Evolutionary conservation across 1,140 invertebrate genomes (phyloP).

Genomic region (Drosophila ercepeae): DNA sequence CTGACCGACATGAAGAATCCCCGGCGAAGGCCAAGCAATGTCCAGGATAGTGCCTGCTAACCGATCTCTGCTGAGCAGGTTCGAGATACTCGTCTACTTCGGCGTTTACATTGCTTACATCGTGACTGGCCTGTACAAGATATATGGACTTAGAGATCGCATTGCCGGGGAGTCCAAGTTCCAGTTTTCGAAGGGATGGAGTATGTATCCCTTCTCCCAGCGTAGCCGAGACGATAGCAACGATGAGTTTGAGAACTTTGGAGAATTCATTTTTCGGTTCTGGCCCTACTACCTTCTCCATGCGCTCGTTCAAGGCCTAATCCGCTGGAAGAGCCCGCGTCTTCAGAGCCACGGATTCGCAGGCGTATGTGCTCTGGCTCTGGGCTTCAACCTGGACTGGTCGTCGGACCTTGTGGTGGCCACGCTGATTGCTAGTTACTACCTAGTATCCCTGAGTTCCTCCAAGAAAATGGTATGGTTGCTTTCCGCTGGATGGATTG

Average conservation of each 20-base stretch:
- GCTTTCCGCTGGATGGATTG: slow-evolving; percentile 56
- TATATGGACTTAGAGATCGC: slow-evolving; percentile 56
- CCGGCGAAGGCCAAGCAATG: slow-evolving; percentile 4
- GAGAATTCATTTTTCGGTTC: slow-evolving; percentile 55
- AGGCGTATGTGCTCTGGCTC: slow-evolving; percentile 39
- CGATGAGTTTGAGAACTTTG: slow-evolving; percentile 74
- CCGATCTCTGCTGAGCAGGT: slow-evolving; percentile 47
- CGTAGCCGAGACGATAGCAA: slow-evolving; percentile 67
- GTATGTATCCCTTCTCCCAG: slow-evolving; percentile 21
- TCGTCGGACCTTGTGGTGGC: slow-evolving; percentile 40
- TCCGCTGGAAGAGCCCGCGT: slow-evolving; percentile 15
- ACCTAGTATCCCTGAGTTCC: slow-evolving; percentile 20
- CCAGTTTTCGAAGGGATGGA: slow-evolving; percentile 59
- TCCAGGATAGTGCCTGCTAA: slow-evolving; percentile 9
- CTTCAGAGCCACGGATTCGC: slow-evolving; percentile 33
- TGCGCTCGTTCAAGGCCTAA: slow-evolving; percentile 28
- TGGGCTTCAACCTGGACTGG: slow-evolving; percentile 49
- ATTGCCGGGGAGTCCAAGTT: slow-evolving; percentile 46
- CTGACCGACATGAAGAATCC: slow-evolving; percentile 4
- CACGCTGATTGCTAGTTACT: slow-evolving; percentile 54
- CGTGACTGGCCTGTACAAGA: slow-evolving; percentile 64
- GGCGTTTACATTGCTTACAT: slow-evolving; percentile 65
- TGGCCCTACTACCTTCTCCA: slow-evolving; percentile 75
- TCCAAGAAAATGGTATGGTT: slow-evolving; percentile 61
- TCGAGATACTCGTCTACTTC: slow-evolving; percentile 67